Base-by-base conservation (phyloP, 2,888 invertebrate species). In the Hypsopygia costalis region DNA sequence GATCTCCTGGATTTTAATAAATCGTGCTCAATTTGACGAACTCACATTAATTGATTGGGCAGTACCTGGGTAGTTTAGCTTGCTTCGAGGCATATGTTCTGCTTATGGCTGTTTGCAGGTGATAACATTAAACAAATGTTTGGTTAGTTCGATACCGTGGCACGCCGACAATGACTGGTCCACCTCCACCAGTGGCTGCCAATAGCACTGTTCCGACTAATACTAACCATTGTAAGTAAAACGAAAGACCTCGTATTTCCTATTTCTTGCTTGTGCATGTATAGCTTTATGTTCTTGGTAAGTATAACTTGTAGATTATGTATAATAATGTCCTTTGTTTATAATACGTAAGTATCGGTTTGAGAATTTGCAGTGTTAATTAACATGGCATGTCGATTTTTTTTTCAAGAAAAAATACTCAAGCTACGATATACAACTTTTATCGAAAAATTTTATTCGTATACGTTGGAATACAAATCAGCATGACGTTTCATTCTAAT, bases 51-150 rank as follows among this genome's bases (percentile, higher is more conserved):
- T 10, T 30, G 10, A 6, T 30, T 30, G 30, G 11, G 52, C 47
- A 47, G 52, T 54, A 47, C 51, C 44, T 52, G 54, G 55, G 58
- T 63, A 68, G 68, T 59, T 64, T 66, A 67, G 58, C 46, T 74
- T 72, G 75, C 65, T 82, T 82, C 63, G 67, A 69, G 63, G 78
- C 80, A 72, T 76, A 74, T 77, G 72, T 71, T 81, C 64, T 72
- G 82, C 83, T 85, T 80, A 65, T 62, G 69, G 78, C 81, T 78
- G 70, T 78, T 85, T 83, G 69, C 86, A 88, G 85, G 83, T 86
- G 86, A 87, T 88, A 86, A 88, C 80, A 87, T 82, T 65, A 86
- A 86, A 79, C 76, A 80, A 86, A 86, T 88, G 82, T 87, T 87
- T 85, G 79, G 75, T 82, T 89, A 89, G 89, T 87, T 82, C 88